These are phyloP conservation scores for Cerceris ruficornis DNA, from an alignment of 2,888 invertebrate genomes.

Conservation along the genomic window DNA sequence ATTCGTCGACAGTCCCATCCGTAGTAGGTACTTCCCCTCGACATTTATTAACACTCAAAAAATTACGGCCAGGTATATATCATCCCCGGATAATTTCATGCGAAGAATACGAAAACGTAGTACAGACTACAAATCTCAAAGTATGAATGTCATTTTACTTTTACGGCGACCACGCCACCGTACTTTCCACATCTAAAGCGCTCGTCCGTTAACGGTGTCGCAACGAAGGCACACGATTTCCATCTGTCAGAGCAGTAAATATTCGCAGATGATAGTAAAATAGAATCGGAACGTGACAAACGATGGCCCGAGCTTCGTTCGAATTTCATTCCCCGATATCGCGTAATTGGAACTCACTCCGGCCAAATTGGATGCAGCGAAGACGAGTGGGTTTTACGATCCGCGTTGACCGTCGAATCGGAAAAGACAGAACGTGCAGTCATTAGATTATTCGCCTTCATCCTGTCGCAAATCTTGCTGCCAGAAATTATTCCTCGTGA, in stretches of 20 bases:
- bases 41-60: no score
- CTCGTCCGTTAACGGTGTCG: neutral
- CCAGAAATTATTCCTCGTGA: no score
- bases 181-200: neutral
- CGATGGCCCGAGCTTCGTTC: conserved; percentile 52
- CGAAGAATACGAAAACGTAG: no score
- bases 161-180: neutral
- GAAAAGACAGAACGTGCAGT: conserved; percentile 1
- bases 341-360: conserved; percentile 60
- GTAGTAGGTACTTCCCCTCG: no score
- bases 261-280: conserved; percentile 37
- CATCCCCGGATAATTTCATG: no score
- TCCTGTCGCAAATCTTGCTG: conserved; percentile 2
- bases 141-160: no score
- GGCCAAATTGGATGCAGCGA: conserved; percentile 54
- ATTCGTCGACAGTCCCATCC: no score
- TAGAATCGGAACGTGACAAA: conserved; percentile 45
- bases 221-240: neutral
- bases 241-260: conserved; percentile 35
- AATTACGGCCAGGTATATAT: no score
- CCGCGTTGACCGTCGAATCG: conserved; percentile 38
- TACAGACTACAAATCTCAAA: no score
- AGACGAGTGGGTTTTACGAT: conserved; percentile 54
- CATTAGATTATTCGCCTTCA: conserved; percentile 33
- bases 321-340: conserved; percentile 55